These are phyloP conservation scores for Trachelipus rathkii DNA, from an alignment of 1,140 invertebrate genomes.

Conservation along the genomic window DNA sequence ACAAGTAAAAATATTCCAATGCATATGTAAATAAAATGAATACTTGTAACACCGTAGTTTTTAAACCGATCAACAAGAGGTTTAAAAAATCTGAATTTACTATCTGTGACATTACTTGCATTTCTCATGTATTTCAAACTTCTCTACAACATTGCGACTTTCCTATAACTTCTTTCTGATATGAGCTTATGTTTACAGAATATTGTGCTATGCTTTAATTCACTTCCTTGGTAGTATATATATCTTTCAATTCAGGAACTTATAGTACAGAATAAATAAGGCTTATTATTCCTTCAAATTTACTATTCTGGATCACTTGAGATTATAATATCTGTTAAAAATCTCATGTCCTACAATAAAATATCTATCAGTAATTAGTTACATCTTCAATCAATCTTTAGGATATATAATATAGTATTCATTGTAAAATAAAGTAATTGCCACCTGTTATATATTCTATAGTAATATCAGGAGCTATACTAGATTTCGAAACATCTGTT, in stretches of 20 bases:
- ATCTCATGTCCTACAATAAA: too few species aligned
- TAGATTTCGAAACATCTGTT: too few species aligned
- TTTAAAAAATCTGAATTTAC: background rate
- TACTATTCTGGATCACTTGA: too few species aligned
- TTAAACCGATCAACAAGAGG: constrained; percentile 44
- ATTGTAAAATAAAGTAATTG: too few species aligned
- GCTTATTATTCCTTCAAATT: background rate
- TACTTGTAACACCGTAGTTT: constrained; percentile 51
- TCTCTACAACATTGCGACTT: constrained; percentile 42
- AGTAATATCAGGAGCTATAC: too few species aligned
- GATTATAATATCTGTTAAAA: too few species aligned
- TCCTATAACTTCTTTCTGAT: background rate
- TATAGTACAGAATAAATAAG: background rate
- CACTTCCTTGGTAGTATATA: background rate
- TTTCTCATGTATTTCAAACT: too few species aligned
- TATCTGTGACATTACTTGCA: constrained; percentile 47
- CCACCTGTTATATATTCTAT: too few species aligned
- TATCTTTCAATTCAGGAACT: constrained; percentile 25
- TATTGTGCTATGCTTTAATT: background rate
- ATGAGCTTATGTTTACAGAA: background rate
- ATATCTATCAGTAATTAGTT: too few species aligned
- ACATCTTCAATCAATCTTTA: too few species aligned
- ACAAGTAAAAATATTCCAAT: constrained; percentile 52
- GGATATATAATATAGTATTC: too few species aligned
- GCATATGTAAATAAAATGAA: constrained; percentile 54